Conservation (phyloP, 2,888 invertebrate species). For the Hirtodrosophila cameraria region DNA sequence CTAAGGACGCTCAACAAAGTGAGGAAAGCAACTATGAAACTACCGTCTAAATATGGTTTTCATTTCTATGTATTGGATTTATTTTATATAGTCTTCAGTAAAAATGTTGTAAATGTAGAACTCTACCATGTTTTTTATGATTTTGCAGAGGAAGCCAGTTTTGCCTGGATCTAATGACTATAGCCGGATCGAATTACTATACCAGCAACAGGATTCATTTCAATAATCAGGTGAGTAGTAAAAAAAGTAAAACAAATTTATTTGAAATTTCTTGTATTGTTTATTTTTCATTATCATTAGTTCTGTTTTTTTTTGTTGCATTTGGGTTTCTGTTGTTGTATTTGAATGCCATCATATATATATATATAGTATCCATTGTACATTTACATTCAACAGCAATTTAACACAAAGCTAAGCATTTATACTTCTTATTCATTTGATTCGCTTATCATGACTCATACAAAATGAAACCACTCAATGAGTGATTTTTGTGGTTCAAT, state of each 20-base stretch:
- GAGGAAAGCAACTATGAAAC: constrained; percentile 1
- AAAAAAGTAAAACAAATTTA: constrained; percentile 26
- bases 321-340: constrained; percentile 44
- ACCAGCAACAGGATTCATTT: no score
- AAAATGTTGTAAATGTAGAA: no score
- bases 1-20: neutral
- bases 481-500: constrained; percentile 28
- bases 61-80: no score
- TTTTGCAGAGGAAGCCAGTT: no score
- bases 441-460: constrained; percentile 35
- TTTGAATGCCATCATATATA: constrained; percentile 55
- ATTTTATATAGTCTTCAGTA: no score
- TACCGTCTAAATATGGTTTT: neutral
- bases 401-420: constrained; percentile 84
- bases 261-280: constrained; percentile 50
- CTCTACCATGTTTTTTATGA: no score
- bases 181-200: no score
- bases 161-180: no score
- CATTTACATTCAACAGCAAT: constrained; percentile 84
- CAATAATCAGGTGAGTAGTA: no score
- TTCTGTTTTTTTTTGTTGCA: constrained; percentile 41
- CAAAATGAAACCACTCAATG: constrained; percentile 38
- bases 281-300: constrained; percentile 54
- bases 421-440: constrained; percentile 30
- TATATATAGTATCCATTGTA: constrained; percentile 63